A percentile compares a stretch with the other conserved stretches of the same genome.
phyloP scores from a whole-genome alignment of 2,797 vertebrate species.

The Columba guinea region DNA sequence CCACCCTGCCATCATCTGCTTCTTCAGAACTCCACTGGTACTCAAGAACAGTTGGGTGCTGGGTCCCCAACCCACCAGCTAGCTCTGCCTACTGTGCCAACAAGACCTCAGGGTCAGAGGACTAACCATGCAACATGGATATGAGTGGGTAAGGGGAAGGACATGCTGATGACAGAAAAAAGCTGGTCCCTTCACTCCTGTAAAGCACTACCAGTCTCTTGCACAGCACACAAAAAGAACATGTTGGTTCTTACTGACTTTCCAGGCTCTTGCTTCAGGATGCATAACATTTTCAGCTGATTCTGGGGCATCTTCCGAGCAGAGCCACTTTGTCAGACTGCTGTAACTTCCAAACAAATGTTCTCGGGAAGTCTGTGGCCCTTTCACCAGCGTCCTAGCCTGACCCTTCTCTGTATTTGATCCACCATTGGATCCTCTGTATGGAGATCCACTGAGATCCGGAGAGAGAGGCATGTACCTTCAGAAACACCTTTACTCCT shows the following conservation, averaged over 20 bases:
- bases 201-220: not conserved
- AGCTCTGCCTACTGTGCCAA: not conserved
- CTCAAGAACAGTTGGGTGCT: not conserved
- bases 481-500: not conserved
- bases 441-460: not conserved
- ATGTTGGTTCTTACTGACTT: not conserved
- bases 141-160: not conserved
- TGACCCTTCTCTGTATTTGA: not conserved
- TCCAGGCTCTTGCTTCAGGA: not conserved
- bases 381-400: not conserved
- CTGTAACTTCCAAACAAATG: not conserved
- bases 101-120: not conserved
- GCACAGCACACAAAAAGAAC: not conserved
- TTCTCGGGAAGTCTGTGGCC: not conserved
- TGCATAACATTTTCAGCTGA: not conserved
- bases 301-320: not conserved
- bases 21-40: not conserved
- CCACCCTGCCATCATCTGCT: not conserved
- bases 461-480: not conserved
- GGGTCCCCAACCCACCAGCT: not conserved
- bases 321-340: not conserved
- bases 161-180: not conserved
- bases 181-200: not conserved
- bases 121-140: not conserved
- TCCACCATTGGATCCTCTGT: not conserved